Conservation (phyloP, 2,888 invertebrate genomes). For the Phaonia tiefii region DNA sequence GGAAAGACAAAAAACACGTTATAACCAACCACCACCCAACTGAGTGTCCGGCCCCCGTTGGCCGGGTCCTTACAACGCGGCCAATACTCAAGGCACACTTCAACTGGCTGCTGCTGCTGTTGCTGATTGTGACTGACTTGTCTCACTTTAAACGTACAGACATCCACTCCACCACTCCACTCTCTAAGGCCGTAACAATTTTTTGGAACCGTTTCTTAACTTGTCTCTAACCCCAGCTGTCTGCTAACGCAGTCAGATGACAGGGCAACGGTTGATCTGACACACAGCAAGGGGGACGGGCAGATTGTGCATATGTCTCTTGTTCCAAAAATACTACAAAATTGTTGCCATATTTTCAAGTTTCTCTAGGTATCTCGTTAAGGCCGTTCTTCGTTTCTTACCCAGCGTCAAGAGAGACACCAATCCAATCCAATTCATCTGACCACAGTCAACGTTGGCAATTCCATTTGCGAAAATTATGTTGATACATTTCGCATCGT, state of each 20-base stretch:
- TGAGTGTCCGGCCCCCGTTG: constrained; percentile 36
- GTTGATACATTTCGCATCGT: constrained; percentile 29
- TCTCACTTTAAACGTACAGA: constrained; percentile 48
- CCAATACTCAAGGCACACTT: constrained; percentile 58
- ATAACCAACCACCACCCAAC: too few relatives aligned
- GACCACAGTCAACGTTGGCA: constrained; percentile 22
- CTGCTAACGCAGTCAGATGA: constrained; percentile 16
- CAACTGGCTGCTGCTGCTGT: constrained; percentile 59
- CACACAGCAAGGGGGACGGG: constrained; percentile 37
- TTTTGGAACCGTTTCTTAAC: constrained; percentile 24
- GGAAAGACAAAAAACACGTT: too few relatives aligned
- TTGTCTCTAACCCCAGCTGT: neutral
- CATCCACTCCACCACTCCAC: constrained; percentile 45
- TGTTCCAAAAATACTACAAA: constrained; percentile 38
- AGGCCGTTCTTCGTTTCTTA: neutral
- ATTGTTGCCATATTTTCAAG: constrained; percentile 62
- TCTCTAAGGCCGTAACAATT: constrained; percentile 45
- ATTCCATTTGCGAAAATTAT: constrained; percentile 51
- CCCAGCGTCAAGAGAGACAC: neutral
- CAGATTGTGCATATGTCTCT: constrained; percentile 14
- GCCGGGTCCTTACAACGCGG: constrained; percentile 18
- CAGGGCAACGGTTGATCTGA: constrained; percentile 18
- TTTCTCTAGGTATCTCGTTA: constrained; percentile 4
- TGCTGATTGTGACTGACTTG: constrained; percentile 61
- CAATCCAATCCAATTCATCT: neutral